Conservation (phyloP, 1,140 invertebrate species). For the Ceratitis capitata region DNA sequence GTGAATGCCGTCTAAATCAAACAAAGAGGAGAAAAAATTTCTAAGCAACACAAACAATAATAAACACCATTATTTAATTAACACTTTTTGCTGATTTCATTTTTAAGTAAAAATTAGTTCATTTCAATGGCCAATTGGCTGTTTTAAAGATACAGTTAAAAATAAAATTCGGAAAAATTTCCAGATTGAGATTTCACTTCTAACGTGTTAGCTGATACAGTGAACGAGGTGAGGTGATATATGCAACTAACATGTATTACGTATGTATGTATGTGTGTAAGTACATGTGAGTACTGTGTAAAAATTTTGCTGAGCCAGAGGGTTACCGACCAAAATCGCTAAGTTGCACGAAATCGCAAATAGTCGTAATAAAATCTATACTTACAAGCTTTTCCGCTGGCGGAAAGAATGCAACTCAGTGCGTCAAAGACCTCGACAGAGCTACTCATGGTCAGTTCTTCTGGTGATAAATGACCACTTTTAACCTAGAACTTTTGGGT, state of each 20-base stretch:
- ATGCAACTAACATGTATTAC: no score
- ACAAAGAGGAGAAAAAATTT: background rate
- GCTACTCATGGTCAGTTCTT: background rate
- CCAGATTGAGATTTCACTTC: no score
- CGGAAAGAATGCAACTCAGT: background rate
- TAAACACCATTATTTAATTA: background rate
- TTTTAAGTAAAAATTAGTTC: background rate
- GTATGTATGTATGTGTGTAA: background rate
- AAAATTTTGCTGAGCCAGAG: background rate
- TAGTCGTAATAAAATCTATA: background rate
- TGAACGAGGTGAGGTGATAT: background rate
- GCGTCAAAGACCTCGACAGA: background rate
- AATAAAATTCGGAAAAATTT: background rate
- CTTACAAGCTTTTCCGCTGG: background rate
- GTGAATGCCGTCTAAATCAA: background rate
- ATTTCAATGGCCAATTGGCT: background rate
- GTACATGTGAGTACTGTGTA: background rate
- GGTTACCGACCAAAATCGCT: background rate
- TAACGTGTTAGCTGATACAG: no score
- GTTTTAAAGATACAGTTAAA: background rate
- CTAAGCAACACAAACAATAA: background rate
- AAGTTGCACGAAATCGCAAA: background rate
- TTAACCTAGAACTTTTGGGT: background rate
- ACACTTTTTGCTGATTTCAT: background rate
- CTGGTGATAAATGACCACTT: background rate